A percentile compares a stretch with the other conserved stretches of the same genome.
These are phyloP conservation scores for Colaptes auratus DNA, from an alignment of 2,113 vertebrate species.

Conservation along the genomic window DNA sequence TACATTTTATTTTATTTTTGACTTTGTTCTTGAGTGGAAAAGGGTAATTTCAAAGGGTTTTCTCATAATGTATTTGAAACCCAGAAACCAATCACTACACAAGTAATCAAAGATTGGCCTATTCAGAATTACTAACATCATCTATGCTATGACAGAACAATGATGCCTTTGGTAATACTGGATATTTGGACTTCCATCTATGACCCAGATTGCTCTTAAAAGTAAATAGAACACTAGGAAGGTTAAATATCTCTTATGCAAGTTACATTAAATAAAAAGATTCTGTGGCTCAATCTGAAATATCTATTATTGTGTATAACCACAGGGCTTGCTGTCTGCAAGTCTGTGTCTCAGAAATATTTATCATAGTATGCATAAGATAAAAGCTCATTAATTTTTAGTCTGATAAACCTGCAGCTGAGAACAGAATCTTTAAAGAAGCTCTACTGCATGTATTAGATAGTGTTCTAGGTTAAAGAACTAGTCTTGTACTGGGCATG, in stretches of 20 bases:
- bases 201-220: neutral
- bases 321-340: neutral
- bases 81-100: no score
- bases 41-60: neutral
- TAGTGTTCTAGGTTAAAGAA: neutral
- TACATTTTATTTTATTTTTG: neutral
- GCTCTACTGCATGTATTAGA: neutral
- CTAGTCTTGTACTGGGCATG: neutral
- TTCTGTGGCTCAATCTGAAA: neutral
- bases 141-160: rapidly evolving
- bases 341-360: neutral
- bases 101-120: neutral
- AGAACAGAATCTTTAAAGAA: neutral
- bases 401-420: neutral
- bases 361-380: neutral
- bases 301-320: neutral
- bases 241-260: neutral
- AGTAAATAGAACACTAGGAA: neutral
- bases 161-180: neutral
- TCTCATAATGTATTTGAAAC: neutral
- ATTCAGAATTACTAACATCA: neutral
- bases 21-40: neutral
- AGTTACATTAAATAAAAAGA: neutral
- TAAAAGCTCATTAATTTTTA: neutral
- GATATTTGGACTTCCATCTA: neutral